Evolutionary conservation across 2,888 invertebrate species (phyloP).

Genomic region (Scelioninae gen. 2): DNA sequence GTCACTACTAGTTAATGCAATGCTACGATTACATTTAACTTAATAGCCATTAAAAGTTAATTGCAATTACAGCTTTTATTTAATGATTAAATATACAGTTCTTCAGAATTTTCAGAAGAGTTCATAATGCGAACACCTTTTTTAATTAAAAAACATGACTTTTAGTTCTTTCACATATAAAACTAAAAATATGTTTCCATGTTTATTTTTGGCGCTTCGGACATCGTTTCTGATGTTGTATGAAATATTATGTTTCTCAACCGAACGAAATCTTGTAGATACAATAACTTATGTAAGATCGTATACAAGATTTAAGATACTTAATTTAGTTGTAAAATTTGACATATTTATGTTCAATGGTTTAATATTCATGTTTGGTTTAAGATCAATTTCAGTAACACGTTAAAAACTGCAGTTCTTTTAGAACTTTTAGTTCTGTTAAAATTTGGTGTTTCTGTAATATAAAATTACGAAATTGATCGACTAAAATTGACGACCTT

Average conservation of each 20-base stretch:
- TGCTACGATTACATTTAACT: neutral
- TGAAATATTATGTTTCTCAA: too few relatives aligned
- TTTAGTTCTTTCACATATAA: too few relatives aligned
- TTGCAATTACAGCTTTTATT: too few relatives aligned
- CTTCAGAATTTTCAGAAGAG: too few relatives aligned
- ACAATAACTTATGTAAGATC: neutral
- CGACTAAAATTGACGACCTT: neutral
- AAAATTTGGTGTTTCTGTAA: conserved; percentile 11
- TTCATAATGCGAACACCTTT: too few relatives aligned
- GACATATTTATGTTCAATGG: neutral
- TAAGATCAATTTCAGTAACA: neutral
- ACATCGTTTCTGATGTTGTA: too few relatives aligned
- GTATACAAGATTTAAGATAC: neutral
- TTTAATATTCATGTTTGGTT: neutral
- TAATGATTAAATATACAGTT: too few relatives aligned
- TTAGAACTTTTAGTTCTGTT: neutral
- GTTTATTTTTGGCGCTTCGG: too few relatives aligned
- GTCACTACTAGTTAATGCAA: neutral
- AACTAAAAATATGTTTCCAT: too few relatives aligned
- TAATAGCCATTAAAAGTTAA: too few relatives aligned
- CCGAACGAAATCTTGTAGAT: too few relatives aligned
- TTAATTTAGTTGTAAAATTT: neutral
- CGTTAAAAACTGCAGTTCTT: neutral
- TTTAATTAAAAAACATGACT: too few relatives aligned
- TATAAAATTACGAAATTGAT: conserved; percentile 25